phyloP scores from a whole-genome alignment of 2,888 invertebrate genomes.

The Alloplasta piceator region DNA sequence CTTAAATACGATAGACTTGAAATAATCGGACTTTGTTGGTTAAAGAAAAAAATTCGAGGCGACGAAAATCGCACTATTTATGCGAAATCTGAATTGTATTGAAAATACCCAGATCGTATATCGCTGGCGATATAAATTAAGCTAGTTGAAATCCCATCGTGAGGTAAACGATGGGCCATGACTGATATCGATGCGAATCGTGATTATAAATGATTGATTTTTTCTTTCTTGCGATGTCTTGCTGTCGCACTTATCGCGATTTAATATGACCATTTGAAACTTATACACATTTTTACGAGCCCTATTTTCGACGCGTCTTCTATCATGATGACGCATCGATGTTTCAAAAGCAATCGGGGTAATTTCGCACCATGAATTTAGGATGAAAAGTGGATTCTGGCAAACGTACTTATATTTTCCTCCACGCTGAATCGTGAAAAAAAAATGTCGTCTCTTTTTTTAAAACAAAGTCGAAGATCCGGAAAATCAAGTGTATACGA shows the following conservation, averaged over 20 bases:
- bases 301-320: constrained; percentile 3
- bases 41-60: background rate
- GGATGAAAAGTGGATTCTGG: background rate
- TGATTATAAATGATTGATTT: constrained; percentile 1
- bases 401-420: constrained; percentile 35
- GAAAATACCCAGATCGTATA: constrained; percentile 51
- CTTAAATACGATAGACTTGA: background rate
- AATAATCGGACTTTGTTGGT: constrained; percentile 39
- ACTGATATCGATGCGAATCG: constrained; percentile 24
- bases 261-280: constrained; percentile 14
- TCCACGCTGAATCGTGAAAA: background rate
- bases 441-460: constrained; percentile 10
- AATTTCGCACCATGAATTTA: background rate
- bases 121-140: constrained; percentile 22
- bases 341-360: too few species aligned
- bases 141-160: constrained; percentile 1
- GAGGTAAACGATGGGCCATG: background rate
- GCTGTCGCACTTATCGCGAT: constrained; percentile 1
- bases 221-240: constrained; percentile 28
- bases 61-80: constrained; percentile 12
- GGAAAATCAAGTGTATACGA: too few species aligned
- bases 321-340: too few species aligned
- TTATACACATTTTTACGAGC: constrained; percentile 53
- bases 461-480: too few species aligned
- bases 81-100: constrained; percentile 51